phyloP scores from a whole-genome alignment of 2,888 invertebrate species.

The Amphipyra berbera region DNA sequence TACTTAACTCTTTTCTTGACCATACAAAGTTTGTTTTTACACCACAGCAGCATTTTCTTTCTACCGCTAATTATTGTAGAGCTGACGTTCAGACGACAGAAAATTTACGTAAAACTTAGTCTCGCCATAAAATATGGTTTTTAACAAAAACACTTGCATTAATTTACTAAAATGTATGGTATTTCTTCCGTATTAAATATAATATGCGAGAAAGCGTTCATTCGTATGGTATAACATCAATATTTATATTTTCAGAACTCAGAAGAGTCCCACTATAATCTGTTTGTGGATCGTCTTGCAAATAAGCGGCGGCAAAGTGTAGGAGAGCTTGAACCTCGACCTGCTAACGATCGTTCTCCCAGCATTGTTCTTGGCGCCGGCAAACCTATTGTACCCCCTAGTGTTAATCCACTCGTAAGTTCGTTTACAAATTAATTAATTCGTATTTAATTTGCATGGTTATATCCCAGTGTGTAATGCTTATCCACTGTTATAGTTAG shows the following conservation, averaged over 20 bases:
- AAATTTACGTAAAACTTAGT: no score
- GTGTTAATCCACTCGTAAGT: constrained; percentile 82
- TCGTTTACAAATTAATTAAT: background rate
- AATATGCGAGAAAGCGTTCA: background rate
- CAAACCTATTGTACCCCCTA: constrained; percentile 84
- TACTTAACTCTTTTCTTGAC: no score
- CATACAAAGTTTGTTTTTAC: no score
- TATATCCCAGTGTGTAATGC: background rate
- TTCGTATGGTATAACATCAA: background rate
- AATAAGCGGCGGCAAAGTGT: constrained; percentile 93
- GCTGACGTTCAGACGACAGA: no score
- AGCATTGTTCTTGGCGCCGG: constrained; percentile 85
- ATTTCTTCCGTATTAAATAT: no score
- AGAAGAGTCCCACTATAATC: constrained; percentile 93
- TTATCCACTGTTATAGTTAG: constrained; percentile 66
- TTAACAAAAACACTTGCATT: no score
- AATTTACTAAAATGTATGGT: no score
- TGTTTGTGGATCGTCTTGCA: constrained; percentile 93
- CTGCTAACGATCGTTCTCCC: constrained; percentile 81
- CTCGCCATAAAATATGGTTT: no score
- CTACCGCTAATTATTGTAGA: no score
- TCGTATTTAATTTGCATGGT: background rate
- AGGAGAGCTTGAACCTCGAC: constrained; percentile 85
- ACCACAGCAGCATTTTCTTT: no score
- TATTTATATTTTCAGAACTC: constrained; percentile 81